Base-by-base conservation (phyloP, 1,140 invertebrate species). In the Drosophila albomicans region DNA sequence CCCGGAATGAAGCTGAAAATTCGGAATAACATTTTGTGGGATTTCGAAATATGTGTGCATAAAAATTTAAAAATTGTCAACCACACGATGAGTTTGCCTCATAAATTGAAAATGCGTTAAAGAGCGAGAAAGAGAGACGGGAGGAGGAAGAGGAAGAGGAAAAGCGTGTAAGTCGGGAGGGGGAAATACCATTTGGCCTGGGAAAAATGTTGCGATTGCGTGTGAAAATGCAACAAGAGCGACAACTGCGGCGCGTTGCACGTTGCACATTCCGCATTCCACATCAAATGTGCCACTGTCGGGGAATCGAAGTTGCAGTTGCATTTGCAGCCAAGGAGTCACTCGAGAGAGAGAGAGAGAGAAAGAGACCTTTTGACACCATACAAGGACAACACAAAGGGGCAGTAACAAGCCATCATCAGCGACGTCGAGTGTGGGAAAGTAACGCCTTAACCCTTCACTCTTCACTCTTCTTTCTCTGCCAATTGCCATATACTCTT, bases 181-280 rank as follows among this genome's bases (percentile, higher is more conserved):
- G 54, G 54, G 20, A 45, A 59, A 28, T 46, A 15, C 28, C 56
- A 15, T 6, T 52, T 13, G 28, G 45, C 43, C 20, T 25, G n/a
- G 32, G 78, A 57, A 65, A 78, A 81, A 62, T 78, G 63, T 59
- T 38, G 28, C 56, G 51, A 77, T 81, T 81, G 79, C 79, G 79
- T 81, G 79, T 78, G 79, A 78, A 73, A 81, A 81, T 77, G 64
- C 79, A 81, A 78, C 67, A 43, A 49, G 58, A 13, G 41, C 41
- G 41, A 13, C 35, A 38, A 38, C 35, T 38, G 41, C 41, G 11
- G n/a, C 11, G n/a, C 11, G 11, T 43, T 43, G 41, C 41, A 43
- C 41, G 41, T 43, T 43, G 41, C 41, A 43, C 41, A 6, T 43
- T 15, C 15, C 32, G 56, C 35, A 61, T 62, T 63, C 20, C 41